Percentiles rank a stretch among this genome's conserved stretches.
phyloP scores from a whole-genome alignment of 2,113 vertebrate species.

The Takifugu bimaculatus region DNA sequence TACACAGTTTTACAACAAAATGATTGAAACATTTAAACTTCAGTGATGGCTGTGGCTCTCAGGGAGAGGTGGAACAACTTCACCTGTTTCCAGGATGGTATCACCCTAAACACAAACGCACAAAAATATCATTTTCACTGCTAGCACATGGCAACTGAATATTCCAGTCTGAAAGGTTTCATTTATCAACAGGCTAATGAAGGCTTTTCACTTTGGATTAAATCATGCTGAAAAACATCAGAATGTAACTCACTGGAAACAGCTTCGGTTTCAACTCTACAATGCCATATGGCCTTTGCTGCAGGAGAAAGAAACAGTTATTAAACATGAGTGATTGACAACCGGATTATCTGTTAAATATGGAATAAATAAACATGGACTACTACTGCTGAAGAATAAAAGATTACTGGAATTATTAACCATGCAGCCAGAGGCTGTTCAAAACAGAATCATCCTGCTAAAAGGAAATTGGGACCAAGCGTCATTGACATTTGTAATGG shows the following conservation, averaged over 20 bases:
- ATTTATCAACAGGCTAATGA: too few species aligned
- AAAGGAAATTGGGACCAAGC: too few species aligned
- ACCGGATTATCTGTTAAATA: background rate
- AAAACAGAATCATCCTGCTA: too few species aligned
- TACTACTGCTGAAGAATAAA: background rate
- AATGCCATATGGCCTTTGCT: conserved; percentile 77
- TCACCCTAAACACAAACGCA: conserved; percentile 78
- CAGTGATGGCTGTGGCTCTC: conserved; percentile 77
- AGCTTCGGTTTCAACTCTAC: conserved; percentile 74
- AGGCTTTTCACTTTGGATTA: too few species aligned
- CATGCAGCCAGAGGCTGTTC: too few species aligned
- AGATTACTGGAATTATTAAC: too few species aligned
- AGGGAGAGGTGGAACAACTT: conserved; percentile 80
- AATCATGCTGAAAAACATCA: background rate
- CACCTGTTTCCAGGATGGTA: conserved; percentile 81
- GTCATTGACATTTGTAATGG: too few species aligned
- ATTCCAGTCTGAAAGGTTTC: too few species aligned
- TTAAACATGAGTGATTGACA: background rate
- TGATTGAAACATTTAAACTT: conserved; percentile 51
- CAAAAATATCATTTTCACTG: background rate
- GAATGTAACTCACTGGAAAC: conserved; percentile 82
- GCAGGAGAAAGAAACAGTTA: conserved; percentile 40
- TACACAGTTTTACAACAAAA: conserved; percentile 63
- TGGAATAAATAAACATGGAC: background rate
- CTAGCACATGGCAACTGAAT: too few species aligned